Evolutionary conservation across 2,888 invertebrate genomes (phyloP), one percentile per base, ranked within the genome.

Genomic region (Polylopha cassiicola): DNA sequence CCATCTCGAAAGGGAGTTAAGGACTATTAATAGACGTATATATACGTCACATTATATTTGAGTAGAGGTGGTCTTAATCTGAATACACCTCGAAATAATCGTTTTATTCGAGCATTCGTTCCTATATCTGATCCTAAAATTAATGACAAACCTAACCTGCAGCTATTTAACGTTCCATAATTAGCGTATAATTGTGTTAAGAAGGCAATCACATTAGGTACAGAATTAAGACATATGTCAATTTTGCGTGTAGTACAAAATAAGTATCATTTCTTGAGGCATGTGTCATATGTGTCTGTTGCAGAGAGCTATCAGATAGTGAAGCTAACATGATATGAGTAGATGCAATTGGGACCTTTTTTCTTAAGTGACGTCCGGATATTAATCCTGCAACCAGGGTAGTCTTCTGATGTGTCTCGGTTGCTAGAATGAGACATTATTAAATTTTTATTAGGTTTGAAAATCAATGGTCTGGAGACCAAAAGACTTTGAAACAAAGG

Each of bases 341-440:
- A 6, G 33, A 17, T 4, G 24, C 10, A 17, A 24, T 11, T 13
- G 33, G 23, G 3, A 33, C 4, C 8, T 17, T 24, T 11, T 24
- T 16, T 11, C 24, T 10, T 5, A 13, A 33, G 10, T 18, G 33
- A 23, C 11, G 8, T 2, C 33, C 33, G 33, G 17, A 33, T 4
- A 33, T 24, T 24, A 24, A 13, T 13, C 24, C 33, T 11, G 33
- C 33, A 24, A 33, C 33, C 33, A 33, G 33, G 33, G 33, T 33
- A 33, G 26, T 16, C 23, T 17, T 18, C 3, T 8, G 8, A 3
- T 26, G 33, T n/a, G 4, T 9, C 20, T 2, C 21, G 20, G 16
- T 18, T 3, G n/a, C 39, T 44, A 36, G 16, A 44, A 44, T 23
- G 26, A 14, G 43, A 44, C 4, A 30, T 4, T 16, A 10, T 22